These are phyloP conservation scores for Temnopleurus reevesii DNA, from an alignment of 53 echinoderm and acorn worm genomes.

Conservation along the genomic window DNA sequence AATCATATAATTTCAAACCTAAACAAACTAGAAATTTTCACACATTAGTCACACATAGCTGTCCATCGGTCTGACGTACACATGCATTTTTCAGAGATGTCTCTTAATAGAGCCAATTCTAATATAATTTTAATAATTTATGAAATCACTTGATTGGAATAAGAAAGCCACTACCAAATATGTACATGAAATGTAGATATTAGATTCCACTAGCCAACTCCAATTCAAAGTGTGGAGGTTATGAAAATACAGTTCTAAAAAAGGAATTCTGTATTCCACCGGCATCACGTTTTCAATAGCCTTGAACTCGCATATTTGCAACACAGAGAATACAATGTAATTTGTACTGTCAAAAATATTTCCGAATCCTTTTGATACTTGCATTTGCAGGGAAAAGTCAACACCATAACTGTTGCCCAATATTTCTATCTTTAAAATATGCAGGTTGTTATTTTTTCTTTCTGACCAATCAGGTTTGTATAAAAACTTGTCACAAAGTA, in stretches of 20 bases:
- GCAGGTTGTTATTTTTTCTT: too few relatives aligned
- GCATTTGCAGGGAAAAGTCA: background rate
- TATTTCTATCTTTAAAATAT: too few relatives aligned
- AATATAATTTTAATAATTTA: too few relatives aligned
- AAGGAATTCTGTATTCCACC: background rate
- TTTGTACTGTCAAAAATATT: background rate
- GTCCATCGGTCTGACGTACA: too few relatives aligned
- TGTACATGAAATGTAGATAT: background rate
- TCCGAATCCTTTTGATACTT: background rate
- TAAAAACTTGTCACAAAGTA: too few relatives aligned
- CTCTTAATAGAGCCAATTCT: background rate
- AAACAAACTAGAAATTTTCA: too few relatives aligned
- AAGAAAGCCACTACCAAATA: background rate
- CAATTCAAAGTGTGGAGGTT: background rate
- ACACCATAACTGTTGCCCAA: too few relatives aligned
- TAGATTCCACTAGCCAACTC: background rate
- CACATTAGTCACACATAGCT: too few relatives aligned
- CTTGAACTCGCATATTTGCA: background rate
- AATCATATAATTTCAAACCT: too few relatives aligned
- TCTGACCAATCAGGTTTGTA: too few relatives aligned
- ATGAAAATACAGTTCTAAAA: background rate
- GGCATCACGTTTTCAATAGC: slow-evolving; percentile 2
- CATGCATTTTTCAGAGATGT: too few relatives aligned
- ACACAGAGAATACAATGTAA: background rate
- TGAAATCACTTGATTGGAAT: background rate